Evolutionary conservation across 2,888 invertebrate species (phyloP), one percentile per base, ranked within the genome.

Genomic region (Pedicia rivosa): DNA sequence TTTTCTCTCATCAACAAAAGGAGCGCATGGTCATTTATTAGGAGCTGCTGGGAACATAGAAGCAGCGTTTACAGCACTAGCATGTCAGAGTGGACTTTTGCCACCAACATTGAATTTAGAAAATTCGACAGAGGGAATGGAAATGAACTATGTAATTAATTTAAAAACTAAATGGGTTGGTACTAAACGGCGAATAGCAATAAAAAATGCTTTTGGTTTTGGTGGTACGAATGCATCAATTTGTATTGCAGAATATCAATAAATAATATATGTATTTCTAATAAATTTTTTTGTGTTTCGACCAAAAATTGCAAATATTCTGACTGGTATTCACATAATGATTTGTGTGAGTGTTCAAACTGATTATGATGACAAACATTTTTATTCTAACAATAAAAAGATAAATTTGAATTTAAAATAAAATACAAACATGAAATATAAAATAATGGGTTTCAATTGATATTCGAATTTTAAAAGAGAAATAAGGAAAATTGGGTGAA

Each of bases 171-270:
- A 62, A 43, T 87, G 86, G 86, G 14, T 16, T n/a, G 24, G n/a
- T 5, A n/a, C 5, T 10, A 51, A 58, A 33, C 45, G 60, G 48
- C 70, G 78, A 51, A 65, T 91, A 48, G 92, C 90, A 12, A 58
- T 98, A 35, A 92, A 90, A 59, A 98, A 98, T 64, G 92, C 97
- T 1, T 97, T 98, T 68, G 98, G 97, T 5, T 98, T 98, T 69
- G 97, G 98, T 38, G 97, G 97, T 29, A 97, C 95, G 3, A 98
- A 98, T 70, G 91, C 92, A 16, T 78, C 80, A 39, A 64, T 92
- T 27, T 84, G 87, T 59, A 65, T 73, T 48, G 63, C 65, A 37
- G 56, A 49, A 41, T 62, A n/a, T n/a, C n/a, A n/a, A n/a, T n/a
- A n/a, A n/a, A n/a, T n/a, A n/a, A n/a, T n/a, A n/a, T n/a, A n/a